Base-by-base conservation (phyloP, 2,113 vertebrate species). In the Regulus satrapa region DNA sequence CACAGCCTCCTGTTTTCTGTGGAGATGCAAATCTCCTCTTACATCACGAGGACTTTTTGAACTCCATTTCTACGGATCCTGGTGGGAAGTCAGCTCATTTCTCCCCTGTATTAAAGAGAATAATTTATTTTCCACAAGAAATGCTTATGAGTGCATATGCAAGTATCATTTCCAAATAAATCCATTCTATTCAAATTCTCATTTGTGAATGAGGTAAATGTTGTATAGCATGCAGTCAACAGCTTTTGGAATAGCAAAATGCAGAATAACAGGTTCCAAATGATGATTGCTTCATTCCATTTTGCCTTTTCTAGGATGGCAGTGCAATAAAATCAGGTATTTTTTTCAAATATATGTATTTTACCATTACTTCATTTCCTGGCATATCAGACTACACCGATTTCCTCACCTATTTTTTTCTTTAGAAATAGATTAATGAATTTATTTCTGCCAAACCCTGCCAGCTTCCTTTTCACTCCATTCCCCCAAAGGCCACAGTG, bases 81-180 rank as follows among this genome's bases (percentile, higher is more conserved):
- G 54, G 19, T 88, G 78, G 38, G 48, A 90, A 92, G 41, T 45
- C 81, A 69, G 54, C 64, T 92, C 86, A 56, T 88, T 79, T 66
- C 85, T 92, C 85, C 32, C 1, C 5, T 45, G 54, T 41, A 52
- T 89, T 81, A 89, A 81, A 92, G 16, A 78, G 78, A 96, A 92
- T 83, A 75, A 78, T 89, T 88, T 54, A 61, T 81, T 79, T 85
- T 69, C 48, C 17, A 41, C 18, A 66, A 58, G 29, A 19, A 52
- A 18, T 34, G 34, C 13, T 17, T 2, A 14, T 1, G 36, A 72
- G 10, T 43, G 26, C 34, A 69, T 28, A 88, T 69, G 88, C 81
- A 94, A 95, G 94, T 74, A 31, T 6, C 4, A 14, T 67, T 62
- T 74, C 76, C 75, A 92, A 94, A 94, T 11, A 71, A 94, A 73